These are phyloP conservation scores for Mycalesis mineus DNA, from an alignment of 2,888 invertebrate genomes.

Conservation along the genomic window DNA sequence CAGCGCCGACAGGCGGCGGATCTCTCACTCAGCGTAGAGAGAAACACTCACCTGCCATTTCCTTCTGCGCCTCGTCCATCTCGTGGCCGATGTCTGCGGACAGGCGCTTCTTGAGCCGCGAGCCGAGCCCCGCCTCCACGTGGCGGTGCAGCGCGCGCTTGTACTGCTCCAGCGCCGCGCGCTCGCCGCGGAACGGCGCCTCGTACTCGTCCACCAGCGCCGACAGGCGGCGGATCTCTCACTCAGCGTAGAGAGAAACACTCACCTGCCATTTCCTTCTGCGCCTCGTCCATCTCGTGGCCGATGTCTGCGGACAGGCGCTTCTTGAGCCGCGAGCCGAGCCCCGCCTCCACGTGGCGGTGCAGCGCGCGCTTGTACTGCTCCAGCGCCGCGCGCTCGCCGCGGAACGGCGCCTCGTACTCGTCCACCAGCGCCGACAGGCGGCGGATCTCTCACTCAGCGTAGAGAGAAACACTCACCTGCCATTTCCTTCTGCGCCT, in stretches of 20 bases:
- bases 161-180: constrained; percentile 91
- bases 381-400: too few species aligned
- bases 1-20: too few species aligned
- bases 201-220: constrained; percentile 97
- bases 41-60: constrained; percentile 87
- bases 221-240: constrained; percentile 95
- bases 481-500: constrained; percentile 93
- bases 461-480: constrained; percentile 68
- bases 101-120: constrained; percentile 86
- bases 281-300: too few species aligned
- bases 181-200: constrained; percentile 91
- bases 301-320: too few species aligned
- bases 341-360: too few species aligned
- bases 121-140: constrained; percentile 92
- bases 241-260: constrained; percentile 93
- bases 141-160: constrained; percentile 91
- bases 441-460: background rate
- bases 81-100: constrained; percentile 91
- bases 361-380: too few species aligned
- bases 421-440: too few species aligned
- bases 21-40: background rate
- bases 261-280: too few species aligned
- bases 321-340: too few species aligned
- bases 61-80: constrained; percentile 90
- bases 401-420: too few species aligned